These are phyloP conservation scores for Nemopilema nomurai DNA, from an alignment of 30 jellyfish, hydroid and myxozoan species.

Conservation along the genomic window DNA sequence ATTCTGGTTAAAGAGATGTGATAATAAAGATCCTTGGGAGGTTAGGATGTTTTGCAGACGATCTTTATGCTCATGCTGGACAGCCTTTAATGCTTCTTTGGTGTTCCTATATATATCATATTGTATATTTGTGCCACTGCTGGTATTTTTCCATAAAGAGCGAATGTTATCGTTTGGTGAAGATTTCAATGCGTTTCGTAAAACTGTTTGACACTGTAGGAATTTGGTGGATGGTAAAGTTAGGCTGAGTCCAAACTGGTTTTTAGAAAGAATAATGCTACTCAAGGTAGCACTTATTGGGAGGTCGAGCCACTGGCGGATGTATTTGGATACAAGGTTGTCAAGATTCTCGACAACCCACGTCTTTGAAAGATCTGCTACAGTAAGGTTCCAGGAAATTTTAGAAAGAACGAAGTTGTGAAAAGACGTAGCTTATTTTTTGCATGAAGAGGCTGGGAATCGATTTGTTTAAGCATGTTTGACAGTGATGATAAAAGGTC, in stretches of 20 bases:
- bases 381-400: constrained; percentile 19
- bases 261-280: constrained; percentile 5
- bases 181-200: constrained; percentile 1
- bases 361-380: constrained; percentile 4
- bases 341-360: constrained; percentile 33
- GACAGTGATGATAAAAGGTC: too few species aligned
- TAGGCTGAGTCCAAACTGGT: constrained; percentile 27
- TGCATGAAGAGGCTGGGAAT: not conserved
- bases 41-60: not conserved
- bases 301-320: constrained; percentile 33
- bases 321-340: constrained; percentile 1
- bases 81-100: constrained; percentile 14
- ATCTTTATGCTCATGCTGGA: constrained; percentile 9
- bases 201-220: constrained; percentile 28
- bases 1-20: constrained; percentile 2
- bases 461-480: not conserved
- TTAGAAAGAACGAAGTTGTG: constrained; percentile 6
- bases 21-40: constrained; percentile 4
- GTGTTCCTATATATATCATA: constrained; percentile 23
- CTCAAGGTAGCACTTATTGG: constrained; percentile 44
- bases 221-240: constrained; percentile 12
- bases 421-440: not conserved
- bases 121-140: constrained; percentile 13
- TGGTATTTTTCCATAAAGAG: constrained; percentile 23
- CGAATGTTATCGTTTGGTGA: constrained; percentile 12